Evolutionary conservation across 2,797 vertebrate genomes (phyloP).

Genomic region (Aphelocoma californica): DNA sequence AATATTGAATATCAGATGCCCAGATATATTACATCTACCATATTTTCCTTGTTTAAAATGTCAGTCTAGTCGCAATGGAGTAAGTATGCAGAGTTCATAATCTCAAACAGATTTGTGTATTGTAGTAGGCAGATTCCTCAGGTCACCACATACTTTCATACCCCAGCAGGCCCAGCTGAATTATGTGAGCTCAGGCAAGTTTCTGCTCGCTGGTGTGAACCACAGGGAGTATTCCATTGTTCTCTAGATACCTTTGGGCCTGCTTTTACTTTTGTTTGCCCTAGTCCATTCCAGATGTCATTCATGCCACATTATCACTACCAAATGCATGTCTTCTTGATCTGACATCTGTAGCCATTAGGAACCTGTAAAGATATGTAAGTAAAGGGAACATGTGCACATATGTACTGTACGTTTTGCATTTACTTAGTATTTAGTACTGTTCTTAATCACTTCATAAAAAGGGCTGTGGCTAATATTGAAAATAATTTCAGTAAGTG

Average conservation of each 20-base stretch:
- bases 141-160: slow-evolving; percentile 29
- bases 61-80: background rate
- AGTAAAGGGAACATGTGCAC: background rate
- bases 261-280: slow-evolving; percentile 35
- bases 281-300: slow-evolving; percentile 33
- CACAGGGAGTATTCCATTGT: slow-evolving; percentile 39
- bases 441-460: background rate
- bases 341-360: background rate
- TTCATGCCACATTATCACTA: slow-evolving; percentile 31
- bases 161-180: background rate
- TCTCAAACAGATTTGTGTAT: slow-evolving; percentile 48
- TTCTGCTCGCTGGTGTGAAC: slow-evolving; percentile 6
- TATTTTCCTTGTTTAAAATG: slow-evolving; percentile 44
- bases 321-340: background rate
- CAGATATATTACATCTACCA: background rate
- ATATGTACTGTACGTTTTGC: background rate
- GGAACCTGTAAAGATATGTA: background rate
- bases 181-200: slow-evolving; percentile 8
- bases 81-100: slow-evolving; percentile 33
- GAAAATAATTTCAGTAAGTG: background rate
- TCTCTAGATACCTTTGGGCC: slow-evolving; percentile 27
- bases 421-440: background rate
- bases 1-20: background rate
- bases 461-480: background rate
- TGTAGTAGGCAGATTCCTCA: slow-evolving; percentile 49